These are phyloP conservation scores for Phoxinus phoxinus DNA, from an alignment of 2,113 vertebrate species.

Conservation along the genomic window DNA sequence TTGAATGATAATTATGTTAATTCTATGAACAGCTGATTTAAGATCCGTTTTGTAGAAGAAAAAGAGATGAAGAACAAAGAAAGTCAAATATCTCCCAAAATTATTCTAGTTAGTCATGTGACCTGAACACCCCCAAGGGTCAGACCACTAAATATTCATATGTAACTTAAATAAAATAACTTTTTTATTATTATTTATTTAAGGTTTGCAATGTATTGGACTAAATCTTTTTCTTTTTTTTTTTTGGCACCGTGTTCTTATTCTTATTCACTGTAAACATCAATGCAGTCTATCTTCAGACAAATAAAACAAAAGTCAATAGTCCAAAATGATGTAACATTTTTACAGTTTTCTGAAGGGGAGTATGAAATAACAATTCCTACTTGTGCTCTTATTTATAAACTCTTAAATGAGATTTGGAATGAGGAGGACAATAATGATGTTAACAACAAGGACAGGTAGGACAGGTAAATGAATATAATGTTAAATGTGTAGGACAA, in stretches of 20 bases:
- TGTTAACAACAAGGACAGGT: conserved; percentile 25
- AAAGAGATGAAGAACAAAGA: background rate
- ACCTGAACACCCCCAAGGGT: background rate
- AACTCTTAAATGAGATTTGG: background rate
- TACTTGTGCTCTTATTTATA: background rate
- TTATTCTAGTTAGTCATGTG: background rate
- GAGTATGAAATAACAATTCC: background rate
- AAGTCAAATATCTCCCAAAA: background rate
- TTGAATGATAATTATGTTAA: background rate
- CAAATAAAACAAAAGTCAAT: background rate
- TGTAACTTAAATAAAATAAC: background rate
- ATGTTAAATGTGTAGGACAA: conserved; percentile 43
- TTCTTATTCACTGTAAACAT: background rate
- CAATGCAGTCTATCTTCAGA: background rate
- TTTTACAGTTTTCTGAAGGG: background rate
- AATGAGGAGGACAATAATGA: conserved; percentile 21
- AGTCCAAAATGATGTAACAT: background rate
- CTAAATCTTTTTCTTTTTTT: background rate
- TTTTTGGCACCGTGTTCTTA: background rate
- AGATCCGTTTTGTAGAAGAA: background rate
- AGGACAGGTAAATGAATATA: conserved; percentile 7
- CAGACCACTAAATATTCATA: background rate
- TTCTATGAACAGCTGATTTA: background rate
- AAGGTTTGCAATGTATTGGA: background rate
- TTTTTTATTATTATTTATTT: background rate